phyloP scores from a whole-genome alignment of 2,888 invertebrate genomes.

The Orthosia gothica region DNA sequence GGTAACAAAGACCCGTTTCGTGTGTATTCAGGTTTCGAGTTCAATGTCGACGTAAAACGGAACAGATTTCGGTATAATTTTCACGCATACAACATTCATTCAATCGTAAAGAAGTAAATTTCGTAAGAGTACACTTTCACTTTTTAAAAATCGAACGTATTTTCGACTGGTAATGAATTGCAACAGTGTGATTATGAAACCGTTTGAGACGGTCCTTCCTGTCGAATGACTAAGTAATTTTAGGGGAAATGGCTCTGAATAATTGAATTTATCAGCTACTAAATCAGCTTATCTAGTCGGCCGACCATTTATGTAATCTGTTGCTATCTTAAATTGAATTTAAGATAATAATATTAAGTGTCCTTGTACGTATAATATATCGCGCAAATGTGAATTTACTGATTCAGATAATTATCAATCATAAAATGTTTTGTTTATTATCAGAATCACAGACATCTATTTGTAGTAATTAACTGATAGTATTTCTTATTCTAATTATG shows the following conservation, averaged over 20 bases:
- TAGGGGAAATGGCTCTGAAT: conserved; percentile 20
- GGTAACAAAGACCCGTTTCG: conserved; percentile 17
- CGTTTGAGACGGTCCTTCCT: neutral
- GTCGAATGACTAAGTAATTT: conserved; percentile 35
- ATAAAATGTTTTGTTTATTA: conserved; percentile 2
- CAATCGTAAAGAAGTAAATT: neutral
- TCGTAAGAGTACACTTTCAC: conserved; percentile 41
- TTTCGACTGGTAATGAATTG: conserved; percentile 36
- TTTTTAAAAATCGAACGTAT: conserved; percentile 27
- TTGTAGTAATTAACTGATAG: conserved; percentile 30
- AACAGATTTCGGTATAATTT: conserved; percentile 14
- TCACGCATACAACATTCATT: conserved; percentile 1
- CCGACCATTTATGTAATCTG: conserved; percentile 41
- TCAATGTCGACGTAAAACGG: conserved; percentile 38
- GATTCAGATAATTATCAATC: conserved; percentile 25
- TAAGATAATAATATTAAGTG: conserved; percentile 4
- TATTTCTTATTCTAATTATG: neutral
- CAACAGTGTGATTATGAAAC: conserved; percentile 28
- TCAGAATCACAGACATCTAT: conserved; percentile 43
- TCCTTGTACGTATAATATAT: conserved; percentile 35
- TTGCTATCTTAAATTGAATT: conserved; percentile 32
- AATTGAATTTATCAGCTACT: conserved; percentile 2
- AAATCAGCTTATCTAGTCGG: conserved; percentile 41
- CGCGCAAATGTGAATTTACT: conserved; percentile 16
- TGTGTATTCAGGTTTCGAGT: conserved; percentile 38